Conservation (phyloP, 2,888 invertebrate species). For the Germaria angustata region DNA sequence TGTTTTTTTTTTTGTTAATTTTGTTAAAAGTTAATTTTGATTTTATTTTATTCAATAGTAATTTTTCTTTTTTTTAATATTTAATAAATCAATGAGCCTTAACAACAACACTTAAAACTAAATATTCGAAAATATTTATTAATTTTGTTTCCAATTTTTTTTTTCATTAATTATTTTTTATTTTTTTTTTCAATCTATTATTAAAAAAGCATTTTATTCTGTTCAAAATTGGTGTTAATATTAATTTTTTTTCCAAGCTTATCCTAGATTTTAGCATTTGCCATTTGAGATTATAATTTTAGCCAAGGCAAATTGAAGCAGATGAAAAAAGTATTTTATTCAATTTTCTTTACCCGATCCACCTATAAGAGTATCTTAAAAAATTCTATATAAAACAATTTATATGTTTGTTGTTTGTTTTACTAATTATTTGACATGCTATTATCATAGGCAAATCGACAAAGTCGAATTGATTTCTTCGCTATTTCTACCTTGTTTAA, state of each 20-base stretch:
- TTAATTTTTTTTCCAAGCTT: conserved; percentile 37
- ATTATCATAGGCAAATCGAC: too few relatives aligned
- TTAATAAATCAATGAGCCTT: conserved; percentile 54
- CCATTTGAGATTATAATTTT: neutral
- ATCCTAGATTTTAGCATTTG: neutral
- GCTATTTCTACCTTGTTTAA: too few relatives aligned
- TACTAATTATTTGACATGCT: too few relatives aligned
- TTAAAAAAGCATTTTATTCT: conserved; percentile 58
- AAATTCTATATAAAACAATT: neutral
- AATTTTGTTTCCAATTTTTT: conserved; percentile 24
- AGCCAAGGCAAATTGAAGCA: too few relatives aligned
- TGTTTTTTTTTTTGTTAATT: neutral
- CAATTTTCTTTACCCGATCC: too few relatives aligned
- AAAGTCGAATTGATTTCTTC: too few relatives aligned
- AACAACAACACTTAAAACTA: conserved; percentile 66
- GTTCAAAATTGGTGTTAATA: conserved; percentile 62
- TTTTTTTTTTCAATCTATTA: neutral
- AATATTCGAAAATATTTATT: conserved; percentile 59
- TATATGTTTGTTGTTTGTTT: too few relatives aligned
- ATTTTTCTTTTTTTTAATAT: conserved; percentile 16
- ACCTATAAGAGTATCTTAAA: too few relatives aligned
- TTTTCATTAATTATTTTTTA: conserved; percentile 6
- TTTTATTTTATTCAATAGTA: conserved; percentile 1
- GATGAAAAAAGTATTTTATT: too few relatives aligned
- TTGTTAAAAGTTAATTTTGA: conserved; percentile 31